Conservation (phyloP, 1,140 invertebrate genomes). For the Bilobella aurantiaca region DNA sequence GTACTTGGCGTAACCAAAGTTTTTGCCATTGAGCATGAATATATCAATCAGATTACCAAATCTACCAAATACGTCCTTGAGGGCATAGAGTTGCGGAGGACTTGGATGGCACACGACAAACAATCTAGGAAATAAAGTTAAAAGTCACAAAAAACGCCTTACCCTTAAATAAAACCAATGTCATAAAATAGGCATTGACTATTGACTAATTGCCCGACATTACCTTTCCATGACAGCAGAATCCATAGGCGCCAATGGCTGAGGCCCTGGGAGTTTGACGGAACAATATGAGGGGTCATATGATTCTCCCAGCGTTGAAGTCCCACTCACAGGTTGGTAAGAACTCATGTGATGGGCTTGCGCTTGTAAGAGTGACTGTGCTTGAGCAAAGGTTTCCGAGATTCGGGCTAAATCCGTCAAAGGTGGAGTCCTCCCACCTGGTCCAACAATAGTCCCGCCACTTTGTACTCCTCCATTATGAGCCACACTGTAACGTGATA, state of each 20-base stretch:
- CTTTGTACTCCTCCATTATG: conserved; percentile 1
- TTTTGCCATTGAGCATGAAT: conserved; percentile 75
- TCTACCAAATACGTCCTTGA: conserved; percentile 79
- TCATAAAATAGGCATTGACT: too few species aligned
- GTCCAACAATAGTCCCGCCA: not conserved
- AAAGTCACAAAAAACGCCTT: too few species aligned
- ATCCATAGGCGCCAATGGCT: conserved; percentile 62
- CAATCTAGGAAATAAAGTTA: too few species aligned
- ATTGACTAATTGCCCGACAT: conserved; percentile 4
- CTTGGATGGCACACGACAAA: conserved; percentile 71
- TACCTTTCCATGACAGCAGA: conserved; percentile 54
- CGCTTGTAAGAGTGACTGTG: conserved; percentile 56
- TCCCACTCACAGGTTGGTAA: not conserved
- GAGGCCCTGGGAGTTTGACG: conserved; percentile 57
- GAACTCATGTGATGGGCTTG: conserved; percentile 30
- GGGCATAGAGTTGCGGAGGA: conserved; percentile 63
- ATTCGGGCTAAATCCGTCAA: conserved; percentile 44
- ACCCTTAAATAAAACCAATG: too few species aligned
- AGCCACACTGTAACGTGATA: not conserved
- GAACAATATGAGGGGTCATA: conserved; percentile 49
- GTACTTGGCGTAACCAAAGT: conserved; percentile 85
- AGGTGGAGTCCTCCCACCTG: not conserved
- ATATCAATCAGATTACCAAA: conserved; percentile 90
- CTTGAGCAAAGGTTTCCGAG: conserved; percentile 55
- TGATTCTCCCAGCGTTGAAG: conserved; percentile 33